Evolutionary conservation across 2,113 vertebrate species (phyloP), one percentile per base, ranked within the genome.

Genomic region (Alouatta palliata): DNA sequence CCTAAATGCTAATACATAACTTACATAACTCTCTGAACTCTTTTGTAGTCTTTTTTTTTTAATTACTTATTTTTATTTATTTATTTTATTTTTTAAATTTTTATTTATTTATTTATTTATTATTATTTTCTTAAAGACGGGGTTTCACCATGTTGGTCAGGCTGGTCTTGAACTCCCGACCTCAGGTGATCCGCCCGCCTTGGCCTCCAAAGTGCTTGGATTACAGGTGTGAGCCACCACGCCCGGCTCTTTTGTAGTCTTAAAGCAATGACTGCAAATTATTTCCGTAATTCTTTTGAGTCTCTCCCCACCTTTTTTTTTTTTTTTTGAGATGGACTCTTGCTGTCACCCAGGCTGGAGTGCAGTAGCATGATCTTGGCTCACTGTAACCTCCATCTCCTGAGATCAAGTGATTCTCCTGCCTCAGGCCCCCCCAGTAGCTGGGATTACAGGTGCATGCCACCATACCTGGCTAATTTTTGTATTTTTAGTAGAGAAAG

Each of bases 1-100:
- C 82, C 75, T 93, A 91, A 91, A 97, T 47, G 52, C 56, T 96
- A 93, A 90, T 30, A 89, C 0, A n/a, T 87, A 82, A 82, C 21
- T 87, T 91, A 52, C 37, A 21, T 61, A 81, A 94, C 61, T 92
- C 52, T 54, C 58, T 83, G 30, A 64, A 64, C 27, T 64, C 27
- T 64, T 64, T 64, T 64, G 4, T 14, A 52, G 68, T 75, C 37
- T 87, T 30, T 43, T 43, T 43, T 43, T 43, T 43, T 43, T 3
- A 43, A 3, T 43, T 43, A 43, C 5, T 43, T n/a, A n/a, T n/a
- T 43, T 43, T 43, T 3, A 43, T 43, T 43, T 43, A 43, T 43
- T 43, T n/a, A n/a, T n/a, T 43, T 43, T 43, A 43, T 43, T 43
- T 43, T 43, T 43, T 43, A 43, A 43, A 43, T 43, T 43, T 43